Percentiles rank a stretch among this genome's conserved stretches.
phyloP scores from a whole-genome alignment of 2,113 vertebrate species.

The Rattus rattus region DNA sequence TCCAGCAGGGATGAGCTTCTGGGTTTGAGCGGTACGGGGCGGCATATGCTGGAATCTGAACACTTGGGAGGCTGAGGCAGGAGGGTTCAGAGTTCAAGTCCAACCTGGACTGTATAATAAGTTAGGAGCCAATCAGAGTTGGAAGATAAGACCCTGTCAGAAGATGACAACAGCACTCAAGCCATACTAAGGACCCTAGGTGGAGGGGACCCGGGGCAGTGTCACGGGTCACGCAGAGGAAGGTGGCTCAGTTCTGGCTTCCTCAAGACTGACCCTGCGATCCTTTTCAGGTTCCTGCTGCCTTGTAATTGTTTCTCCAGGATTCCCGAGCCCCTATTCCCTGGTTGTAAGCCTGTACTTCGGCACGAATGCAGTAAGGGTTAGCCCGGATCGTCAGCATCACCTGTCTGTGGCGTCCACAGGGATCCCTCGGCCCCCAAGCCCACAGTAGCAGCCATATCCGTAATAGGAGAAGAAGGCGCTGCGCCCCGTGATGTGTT shows the following conservation, averaged over 20 bases:
- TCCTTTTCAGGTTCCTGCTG: neutral
- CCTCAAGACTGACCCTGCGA: neutral
- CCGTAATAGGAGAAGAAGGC: conserved; percentile 71
- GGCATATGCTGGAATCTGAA: neutral
- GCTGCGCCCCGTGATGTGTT: neutral
- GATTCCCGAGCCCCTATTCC: neutral
- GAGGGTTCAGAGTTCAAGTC: neutral
- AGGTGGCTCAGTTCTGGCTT: too few species aligned
- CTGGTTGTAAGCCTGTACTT: neutral
- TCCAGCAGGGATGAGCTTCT: neutral
- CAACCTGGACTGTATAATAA: neutral
- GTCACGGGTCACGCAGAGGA: neutral
- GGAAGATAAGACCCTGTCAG: neutral
- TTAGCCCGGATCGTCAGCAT: neutral
- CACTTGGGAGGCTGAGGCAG: neutral
- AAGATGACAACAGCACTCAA: neutral
- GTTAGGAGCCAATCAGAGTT: neutral
- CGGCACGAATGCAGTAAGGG: neutral
- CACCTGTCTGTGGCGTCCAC: conserved; percentile 80
- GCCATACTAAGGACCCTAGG: accelerated
- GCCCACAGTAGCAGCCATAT: conserved; percentile 80
- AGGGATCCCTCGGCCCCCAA: conserved; percentile 76
- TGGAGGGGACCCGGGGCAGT: accelerated
- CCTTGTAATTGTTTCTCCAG: neutral
- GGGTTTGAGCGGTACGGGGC: neutral